phyloP scores from a whole-genome alignment of 2,888 invertebrate genomes.

The Lacanobia wlatinum region DNA sequence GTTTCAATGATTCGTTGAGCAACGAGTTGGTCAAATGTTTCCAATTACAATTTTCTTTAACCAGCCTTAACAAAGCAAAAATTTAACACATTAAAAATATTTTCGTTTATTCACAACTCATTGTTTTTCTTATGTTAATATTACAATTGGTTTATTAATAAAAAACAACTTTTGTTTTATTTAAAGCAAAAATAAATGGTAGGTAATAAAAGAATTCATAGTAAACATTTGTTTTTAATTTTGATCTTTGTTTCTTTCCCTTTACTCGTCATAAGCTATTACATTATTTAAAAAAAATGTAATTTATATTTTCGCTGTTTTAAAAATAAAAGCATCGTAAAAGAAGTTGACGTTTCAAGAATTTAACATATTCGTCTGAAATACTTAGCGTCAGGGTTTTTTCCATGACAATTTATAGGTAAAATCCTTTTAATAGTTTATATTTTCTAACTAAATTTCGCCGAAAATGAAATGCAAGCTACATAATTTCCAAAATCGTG shows the following conservation, averaged over 20 bases:
- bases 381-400: not conserved
- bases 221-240: too few relatives aligned
- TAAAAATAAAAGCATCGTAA: not conserved
- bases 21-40: slow-evolving; percentile 59
- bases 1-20: slow-evolving; percentile 58
- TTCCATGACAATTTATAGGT: not conserved
- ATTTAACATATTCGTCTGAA: not conserved
- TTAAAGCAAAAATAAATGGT: not conserved
- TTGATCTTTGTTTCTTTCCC: too few relatives aligned
- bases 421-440: not conserved
- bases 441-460: not conserved
- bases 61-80: slow-evolving; percentile 29
- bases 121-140: not conserved
- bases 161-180: not conserved
- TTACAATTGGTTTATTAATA: not conserved
- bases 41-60: slow-evolving; percentile 57
- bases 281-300: too few relatives aligned
- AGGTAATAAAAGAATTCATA: too few relatives aligned
- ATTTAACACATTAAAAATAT: slow-evolving; percentile 27
- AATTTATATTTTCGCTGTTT: too few relatives aligned
- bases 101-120: slow-evolving; percentile 7
- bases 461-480: not conserved
- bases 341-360: not conserved
- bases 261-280: too few relatives aligned
- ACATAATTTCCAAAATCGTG: not conserved